These are phyloP conservation scores for Drosophila eohydei DNA, from an alignment of 2,888 invertebrate genomes.

Conservation along the genomic window DNA sequence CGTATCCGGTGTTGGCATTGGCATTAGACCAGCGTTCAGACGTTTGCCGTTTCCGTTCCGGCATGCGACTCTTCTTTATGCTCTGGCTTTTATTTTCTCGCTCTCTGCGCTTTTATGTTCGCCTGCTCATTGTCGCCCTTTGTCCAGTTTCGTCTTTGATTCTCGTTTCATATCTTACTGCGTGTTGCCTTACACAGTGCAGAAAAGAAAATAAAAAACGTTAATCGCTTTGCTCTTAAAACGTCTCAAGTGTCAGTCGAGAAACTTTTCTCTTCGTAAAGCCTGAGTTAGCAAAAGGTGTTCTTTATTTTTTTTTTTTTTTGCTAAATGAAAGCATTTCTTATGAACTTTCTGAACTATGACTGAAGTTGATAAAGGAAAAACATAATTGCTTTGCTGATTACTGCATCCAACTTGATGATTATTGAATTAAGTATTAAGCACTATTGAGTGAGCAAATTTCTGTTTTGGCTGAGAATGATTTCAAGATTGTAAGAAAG, in stretches of 20 bases:
- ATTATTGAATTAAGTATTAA: background rate
- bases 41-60: slow-evolving; percentile 69
- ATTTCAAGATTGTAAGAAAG: too few relatives aligned
- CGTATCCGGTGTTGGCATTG: slow-evolving; percentile 75
- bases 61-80: slow-evolving; percentile 56
- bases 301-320: background rate
- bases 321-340: background rate
- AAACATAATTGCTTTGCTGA: slow-evolving; percentile 2
- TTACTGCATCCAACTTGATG: slow-evolving; percentile 1
- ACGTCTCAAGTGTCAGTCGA: slow-evolving; percentile 46
- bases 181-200: slow-evolving; percentile 17
- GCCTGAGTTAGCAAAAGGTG: background rate
- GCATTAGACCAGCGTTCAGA: slow-evolving; percentile 57
- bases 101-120: slow-evolving; percentile 22
- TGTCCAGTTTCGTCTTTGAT: slow-evolving; percentile 15
- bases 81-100: slow-evolving; percentile 39
- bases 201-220: slow-evolving; percentile 5
- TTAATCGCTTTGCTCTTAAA: slow-evolving; percentile 46
- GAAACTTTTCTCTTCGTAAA: slow-evolving; percentile 44
- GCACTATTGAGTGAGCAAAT: background rate
- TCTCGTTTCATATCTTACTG: slow-evolving; percentile 23
- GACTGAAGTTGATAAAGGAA: background rate
- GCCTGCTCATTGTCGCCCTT: slow-evolving; percentile 29
- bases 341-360: background rate
- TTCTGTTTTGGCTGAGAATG: background rate